Conservation (phyloP, 2,797 vertebrate species). For the Neomorphus geoffroyi region DNA sequence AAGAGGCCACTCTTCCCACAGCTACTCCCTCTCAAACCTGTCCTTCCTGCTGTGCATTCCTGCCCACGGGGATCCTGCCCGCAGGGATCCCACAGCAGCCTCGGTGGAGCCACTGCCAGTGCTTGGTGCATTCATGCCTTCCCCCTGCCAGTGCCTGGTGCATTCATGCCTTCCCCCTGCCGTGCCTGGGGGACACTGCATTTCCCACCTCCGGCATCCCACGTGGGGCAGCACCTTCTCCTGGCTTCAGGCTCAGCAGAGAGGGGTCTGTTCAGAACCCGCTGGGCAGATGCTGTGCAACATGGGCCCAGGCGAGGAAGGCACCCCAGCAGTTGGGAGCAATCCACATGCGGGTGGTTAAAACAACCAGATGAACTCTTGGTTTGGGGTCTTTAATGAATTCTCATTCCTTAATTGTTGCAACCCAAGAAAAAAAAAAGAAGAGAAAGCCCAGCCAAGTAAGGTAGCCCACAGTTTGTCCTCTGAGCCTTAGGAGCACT, state of each 20-base stretch:
- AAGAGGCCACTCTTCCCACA: constrained; percentile 63
- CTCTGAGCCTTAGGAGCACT: background rate
- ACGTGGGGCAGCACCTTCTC: background rate
- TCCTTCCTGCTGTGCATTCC: constrained; percentile 61
- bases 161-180: background rate
- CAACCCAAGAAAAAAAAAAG: background rate
- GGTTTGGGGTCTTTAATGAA: constrained; percentile 1
- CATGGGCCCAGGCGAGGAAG: rapidly evolving
- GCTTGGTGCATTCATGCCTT: background rate
- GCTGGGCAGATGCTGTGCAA: background rate
- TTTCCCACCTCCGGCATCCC: rapidly evolving
- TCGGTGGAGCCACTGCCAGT: background rate
- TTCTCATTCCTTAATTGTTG: background rate
- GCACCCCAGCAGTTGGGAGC: background rate
- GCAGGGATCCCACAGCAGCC: constrained; percentile 60
- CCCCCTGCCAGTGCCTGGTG: background rate
- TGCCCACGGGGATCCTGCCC: constrained; percentile 63
- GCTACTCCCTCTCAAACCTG: constrained; percentile 58
- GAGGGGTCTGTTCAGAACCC: background rate
- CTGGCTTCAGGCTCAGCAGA: rapidly evolving
- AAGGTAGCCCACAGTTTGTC: background rate
- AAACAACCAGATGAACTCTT: background rate
- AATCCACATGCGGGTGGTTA: background rate
- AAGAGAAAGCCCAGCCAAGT: background rate
- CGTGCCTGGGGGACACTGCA: background rate